Base-by-base conservation (phyloP, 2,888 invertebrate genomes). In the Alsophila aescularia region DNA sequence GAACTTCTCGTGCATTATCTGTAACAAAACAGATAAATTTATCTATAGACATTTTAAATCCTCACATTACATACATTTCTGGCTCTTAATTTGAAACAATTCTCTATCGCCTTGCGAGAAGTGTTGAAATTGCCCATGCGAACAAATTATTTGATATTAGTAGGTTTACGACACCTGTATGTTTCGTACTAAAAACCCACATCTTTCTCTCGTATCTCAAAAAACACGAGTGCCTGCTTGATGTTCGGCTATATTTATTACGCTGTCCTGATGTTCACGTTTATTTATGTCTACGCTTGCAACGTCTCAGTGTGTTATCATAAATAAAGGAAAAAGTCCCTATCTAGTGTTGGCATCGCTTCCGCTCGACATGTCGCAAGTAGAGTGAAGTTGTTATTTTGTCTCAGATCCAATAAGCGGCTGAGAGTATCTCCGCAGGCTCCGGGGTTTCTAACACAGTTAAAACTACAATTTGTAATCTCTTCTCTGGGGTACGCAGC, bases 281-380 rank as follows among this genome's bases (percentile, higher is more conserved):
- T 67, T 68, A 75, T 75, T 74, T 75, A 74, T 72, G 64, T 61
- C 39, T 60, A 50, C 50, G 69, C 53, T 52, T 65, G 63, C 62
- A 66, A 52, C 54, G 60, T 58, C 61, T 58, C 54, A 44, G 58
- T 67, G 63, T 68, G 65, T 61, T 62, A 67, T 67, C 66, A 68
- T 73, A 72, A 73, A 71, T 72, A 75, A 73, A 62, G 44, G 47
- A 60, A 42, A 43, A 58, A 58, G 34, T 45, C 51, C 49, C 37
- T 55, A 37, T 55, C 60, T 54, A 35, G 54, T 52, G 52, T 59
- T 55, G 52, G 60, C 53, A 60, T 62, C 59, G 61, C 49, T 69
- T 52, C 59, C 53, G 35, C 47, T 49, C 57, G 31, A 15, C 45
- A 52, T 60, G 51, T 55, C 41, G 44, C 27, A 43, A 50, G 45